phyloP scores from a whole-genome alignment of 2,113 vertebrate genomes.

The Leucosticte australis region DNA sequence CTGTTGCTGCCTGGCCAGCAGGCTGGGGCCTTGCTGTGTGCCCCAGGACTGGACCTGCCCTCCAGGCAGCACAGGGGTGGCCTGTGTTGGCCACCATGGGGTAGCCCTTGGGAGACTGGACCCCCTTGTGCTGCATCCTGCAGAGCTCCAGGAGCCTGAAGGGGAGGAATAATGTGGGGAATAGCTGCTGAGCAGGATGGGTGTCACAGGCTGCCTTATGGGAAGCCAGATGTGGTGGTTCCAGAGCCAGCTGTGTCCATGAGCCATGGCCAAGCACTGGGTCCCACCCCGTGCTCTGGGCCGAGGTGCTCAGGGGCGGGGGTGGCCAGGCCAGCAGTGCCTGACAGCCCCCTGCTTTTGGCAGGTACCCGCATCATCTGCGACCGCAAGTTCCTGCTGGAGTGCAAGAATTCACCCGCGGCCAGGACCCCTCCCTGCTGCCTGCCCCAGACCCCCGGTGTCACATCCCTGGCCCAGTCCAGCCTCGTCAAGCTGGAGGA shows the following conservation, averaged over 20 bases:
- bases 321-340: background rate
- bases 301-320: background rate
- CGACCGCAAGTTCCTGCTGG: conserved; percentile 91
- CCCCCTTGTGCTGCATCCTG: background rate
- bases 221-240: background rate
- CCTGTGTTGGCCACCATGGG: background rate
- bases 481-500: conserved; percentile 81
- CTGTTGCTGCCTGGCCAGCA: background rate
- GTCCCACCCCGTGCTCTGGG: background rate
- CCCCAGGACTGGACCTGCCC: background rate
- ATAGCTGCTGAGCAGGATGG: background rate
- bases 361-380: conserved; percentile 91
- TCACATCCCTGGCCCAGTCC: conserved; percentile 82
- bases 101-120: accelerated
- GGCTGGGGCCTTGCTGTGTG: accelerated
- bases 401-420: conserved; percentile 89
- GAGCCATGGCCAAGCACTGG: accelerated
- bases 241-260: background rate
- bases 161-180: background rate
- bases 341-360: conserved; percentile 42
- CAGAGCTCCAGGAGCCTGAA: background rate
- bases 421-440: conserved; percentile 88
- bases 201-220: background rate
- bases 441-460: conserved; percentile 90
- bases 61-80: background rate